Evolutionary conservation across 1,140 invertebrate genomes (phyloP).

Genomic region (Lordiphosa collinella): DNA sequence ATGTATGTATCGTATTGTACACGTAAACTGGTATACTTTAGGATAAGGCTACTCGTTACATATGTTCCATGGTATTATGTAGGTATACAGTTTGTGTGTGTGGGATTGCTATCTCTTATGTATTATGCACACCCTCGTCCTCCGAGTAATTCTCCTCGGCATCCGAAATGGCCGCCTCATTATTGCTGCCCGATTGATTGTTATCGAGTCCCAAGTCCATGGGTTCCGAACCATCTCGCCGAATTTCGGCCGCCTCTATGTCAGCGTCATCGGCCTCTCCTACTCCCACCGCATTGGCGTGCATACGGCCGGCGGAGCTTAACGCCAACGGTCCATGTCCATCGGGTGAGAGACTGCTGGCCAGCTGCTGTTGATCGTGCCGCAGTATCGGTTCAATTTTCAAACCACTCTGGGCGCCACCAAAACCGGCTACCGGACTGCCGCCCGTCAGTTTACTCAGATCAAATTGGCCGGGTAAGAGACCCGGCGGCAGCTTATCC

Average conservation of each 20-base stretch:
- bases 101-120: slow-evolving; percentile 39
- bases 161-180: slow-evolving; percentile 63
- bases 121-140: slow-evolving; percentile 77
- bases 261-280: slow-evolving; percentile 27
- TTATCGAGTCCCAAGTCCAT: slow-evolving; percentile 72
- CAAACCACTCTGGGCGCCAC: slow-evolving; percentile 28
- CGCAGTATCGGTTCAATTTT: slow-evolving; percentile 67
- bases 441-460: slow-evolving; percentile 62
- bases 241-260: slow-evolving; percentile 39
- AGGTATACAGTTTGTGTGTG: slow-evolving; percentile 56
- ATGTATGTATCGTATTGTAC: slow-evolving; percentile 49
- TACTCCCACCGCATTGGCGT: slow-evolving; percentile 26
- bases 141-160: slow-evolving; percentile 77
- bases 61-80: slow-evolving; percentile 63
- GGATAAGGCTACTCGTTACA: slow-evolving; percentile 77
- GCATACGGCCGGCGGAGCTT: slow-evolving; percentile 39
- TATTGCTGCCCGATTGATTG: slow-evolving; percentile 71
- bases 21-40: slow-evolving; percentile 76
- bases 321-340: slow-evolving; percentile 39
- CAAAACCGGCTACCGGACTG: slow-evolving; percentile 26
- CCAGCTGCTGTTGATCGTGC: slow-evolving; percentile 41
- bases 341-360: slow-evolving; percentile 47
- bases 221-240: slow-evolving; percentile 65
- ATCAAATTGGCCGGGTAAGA: slow-evolving; percentile 73
- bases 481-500: slow-evolving; percentile 77